Base-by-base conservation (phyloP, 2,888 invertebrate genomes). In the Rotaria macrura region DNA sequence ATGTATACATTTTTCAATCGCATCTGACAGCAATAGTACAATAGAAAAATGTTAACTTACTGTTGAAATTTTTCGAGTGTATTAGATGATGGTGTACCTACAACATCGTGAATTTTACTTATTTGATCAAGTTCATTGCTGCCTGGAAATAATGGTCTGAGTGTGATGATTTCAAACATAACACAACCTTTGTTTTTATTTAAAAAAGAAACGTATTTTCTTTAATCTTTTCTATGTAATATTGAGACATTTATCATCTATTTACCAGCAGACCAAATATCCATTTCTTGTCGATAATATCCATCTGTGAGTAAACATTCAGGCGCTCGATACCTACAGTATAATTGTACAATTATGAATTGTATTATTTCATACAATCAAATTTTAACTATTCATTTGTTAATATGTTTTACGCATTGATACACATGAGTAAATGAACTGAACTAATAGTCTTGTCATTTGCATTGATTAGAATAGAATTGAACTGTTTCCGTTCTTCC, bases 121-220 rank as follows among this genome's bases (percentile, higher is more conserved):
- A 94, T 92, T 90, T 94, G 94, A 89, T 94, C 94, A 25, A 94
- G 91, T 90, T 94, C 94, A 89, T 93, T 93, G 1, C 92, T 92
- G 23, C 94, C 94, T 79, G 94, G 93, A 90, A 94, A 94, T 49
- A 94, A 89, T 1, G 94, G 94, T 87, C 93, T 92, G 85, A 93
- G 90, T 92, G 93, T 93, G 84, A 93, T 89, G 89, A 94, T 92
- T 91, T 94, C 94, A 89, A 93, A 94, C 89, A 93, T 93, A 49
- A 94, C 93, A 89, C 94, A 94, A 14, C 94, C 94, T 52, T 52
- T 23, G 23, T n/a, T n/a, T n/a, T n/a, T n/a, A n/a, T n/a, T n/a
- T n/a, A n/a, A n/a, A 52, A 52, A 5, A 2, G 23, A 52, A 52
- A 6, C 1, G 10, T 23, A 52, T 52, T 20, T 52, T 23, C n/a